Percentiles rank a stretch among this genome's conserved stretches.
These are phyloP conservation scores for Barypeithes pellucidus DNA, from an alignment of 2,888 invertebrate species.

Conservation along the genomic window DNA sequence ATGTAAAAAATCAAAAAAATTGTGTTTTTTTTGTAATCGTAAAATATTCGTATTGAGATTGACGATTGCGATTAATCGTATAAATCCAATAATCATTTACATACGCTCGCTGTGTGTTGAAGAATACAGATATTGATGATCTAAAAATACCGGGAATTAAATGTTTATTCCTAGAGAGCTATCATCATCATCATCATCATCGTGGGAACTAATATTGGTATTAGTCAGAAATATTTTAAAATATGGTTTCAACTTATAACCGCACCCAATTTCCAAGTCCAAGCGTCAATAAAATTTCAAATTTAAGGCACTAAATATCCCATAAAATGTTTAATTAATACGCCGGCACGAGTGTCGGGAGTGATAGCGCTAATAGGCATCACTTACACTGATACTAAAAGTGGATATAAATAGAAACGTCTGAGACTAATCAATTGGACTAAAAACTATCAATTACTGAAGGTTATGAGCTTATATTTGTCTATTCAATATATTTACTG, in stretches of 20 bases:
- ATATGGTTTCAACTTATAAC: neutral
- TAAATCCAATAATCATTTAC: too few species aligned
- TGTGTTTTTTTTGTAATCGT: too few species aligned
- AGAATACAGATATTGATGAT: neutral
- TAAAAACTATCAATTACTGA: constrained; percentile 24
- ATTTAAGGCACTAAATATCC: neutral
- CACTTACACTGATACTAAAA: constrained; percentile 22
- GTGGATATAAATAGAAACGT: constrained; percentile 24
- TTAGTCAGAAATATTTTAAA: neutral
- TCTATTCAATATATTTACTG: neutral
- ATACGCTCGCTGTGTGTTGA: neutral
- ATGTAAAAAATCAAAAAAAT: too few species aligned
- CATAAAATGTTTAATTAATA: constrained; percentile 24
- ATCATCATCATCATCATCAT: neutral
- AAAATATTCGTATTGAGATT: too few species aligned
- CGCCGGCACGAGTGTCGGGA: constrained; percentile 26
- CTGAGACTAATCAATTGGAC: constrained; percentile 11
- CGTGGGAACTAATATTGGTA: neutral
- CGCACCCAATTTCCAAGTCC: neutral
- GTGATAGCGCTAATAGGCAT: constrained; percentile 26
- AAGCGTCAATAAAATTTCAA: neutral
- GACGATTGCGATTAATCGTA: too few species aligned
- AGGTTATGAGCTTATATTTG: neutral
- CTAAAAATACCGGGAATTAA: constrained; percentile 9
- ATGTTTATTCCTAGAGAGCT: neutral